These are phyloP conservation scores for Poecilia gillii DNA, from an alignment of 2,797 vertebrate species.

Conservation along the genomic window DNA sequence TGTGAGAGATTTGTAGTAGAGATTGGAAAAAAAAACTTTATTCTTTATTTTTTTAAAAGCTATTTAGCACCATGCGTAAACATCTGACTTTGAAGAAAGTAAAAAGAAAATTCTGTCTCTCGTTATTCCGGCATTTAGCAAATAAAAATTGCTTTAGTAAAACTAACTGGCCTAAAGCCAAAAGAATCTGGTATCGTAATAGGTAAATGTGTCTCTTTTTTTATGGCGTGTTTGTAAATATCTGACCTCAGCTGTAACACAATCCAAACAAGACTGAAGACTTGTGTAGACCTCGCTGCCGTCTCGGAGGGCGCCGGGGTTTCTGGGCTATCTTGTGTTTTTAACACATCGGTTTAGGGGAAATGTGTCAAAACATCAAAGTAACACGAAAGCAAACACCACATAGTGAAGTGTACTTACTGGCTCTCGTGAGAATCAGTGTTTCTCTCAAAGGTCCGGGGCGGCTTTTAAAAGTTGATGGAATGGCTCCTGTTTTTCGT, in stretches of 20 bases:
- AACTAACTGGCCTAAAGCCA: neutral
- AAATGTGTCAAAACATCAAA: constrained; percentile 18
- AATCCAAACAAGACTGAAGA: neutral
- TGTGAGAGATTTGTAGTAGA: neutral
- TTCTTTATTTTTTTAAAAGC: neutral
- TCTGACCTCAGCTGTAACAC: neutral
- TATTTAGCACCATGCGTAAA: rapidly evolving
- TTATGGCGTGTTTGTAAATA: neutral
- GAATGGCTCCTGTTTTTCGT: neutral
- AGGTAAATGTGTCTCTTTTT: neutral
- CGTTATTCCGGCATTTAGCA: neutral
- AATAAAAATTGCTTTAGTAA: neutral
- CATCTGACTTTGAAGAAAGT: neutral
- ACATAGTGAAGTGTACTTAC: neutral
- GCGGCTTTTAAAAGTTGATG: neutral
- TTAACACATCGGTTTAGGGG: constrained; percentile 2
- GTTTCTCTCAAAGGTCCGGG: neutral
- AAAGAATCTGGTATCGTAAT: neutral
- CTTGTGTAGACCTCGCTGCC: neutral
- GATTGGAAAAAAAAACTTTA: neutral
- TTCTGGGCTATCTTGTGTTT: neutral
- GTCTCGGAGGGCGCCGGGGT: neutral
- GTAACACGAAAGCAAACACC: neutral
- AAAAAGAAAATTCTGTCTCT: neutral
- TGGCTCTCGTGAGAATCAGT: neutral